Conservation (phyloP, 2,888 invertebrate species). For the Quadroppia sp. region DNA sequence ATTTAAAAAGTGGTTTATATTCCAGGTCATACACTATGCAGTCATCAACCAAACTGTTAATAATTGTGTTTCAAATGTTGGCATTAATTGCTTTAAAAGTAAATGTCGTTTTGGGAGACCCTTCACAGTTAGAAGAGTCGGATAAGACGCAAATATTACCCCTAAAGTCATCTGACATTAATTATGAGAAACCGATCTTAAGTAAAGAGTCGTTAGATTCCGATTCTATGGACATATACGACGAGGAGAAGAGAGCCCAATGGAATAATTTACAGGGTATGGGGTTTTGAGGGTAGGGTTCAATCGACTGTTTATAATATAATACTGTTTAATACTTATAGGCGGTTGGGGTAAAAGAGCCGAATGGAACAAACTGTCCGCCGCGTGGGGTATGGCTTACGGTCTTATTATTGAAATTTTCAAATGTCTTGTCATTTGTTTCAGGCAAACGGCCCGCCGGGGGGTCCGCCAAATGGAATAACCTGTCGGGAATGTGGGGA, state of each 20-base stretch:
- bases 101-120: not conserved
- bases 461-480: conserved; percentile 36
- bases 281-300: too few relatives aligned
- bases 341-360: conserved; percentile 44
- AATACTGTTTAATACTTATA: not conserved
- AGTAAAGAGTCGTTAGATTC: conserved; percentile 22
- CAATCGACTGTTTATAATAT: not conserved
- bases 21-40: conserved; percentile 32
- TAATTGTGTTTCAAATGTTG: conserved; percentile 23
- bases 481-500: conserved; percentile 43
- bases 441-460: conserved; percentile 20
- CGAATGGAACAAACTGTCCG: conserved; percentile 42
- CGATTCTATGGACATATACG: conserved; percentile 9
- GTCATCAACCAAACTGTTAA: conserved; percentile 1
- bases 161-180: conserved; percentile 1
- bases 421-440: not conserved
- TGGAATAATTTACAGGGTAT: conserved; percentile 42
- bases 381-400: conserved; percentile 39
- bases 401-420: not conserved
- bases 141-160: conserved; percentile 1
- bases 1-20: not conserved
- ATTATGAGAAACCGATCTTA: not conserved
- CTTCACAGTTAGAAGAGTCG: conserved; percentile 7
- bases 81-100: conserved; percentile 26
- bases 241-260: conserved; percentile 37